Conservation (phyloP, 2,113 vertebrate species). For the Chaenocephalus aceratus region DNA sequence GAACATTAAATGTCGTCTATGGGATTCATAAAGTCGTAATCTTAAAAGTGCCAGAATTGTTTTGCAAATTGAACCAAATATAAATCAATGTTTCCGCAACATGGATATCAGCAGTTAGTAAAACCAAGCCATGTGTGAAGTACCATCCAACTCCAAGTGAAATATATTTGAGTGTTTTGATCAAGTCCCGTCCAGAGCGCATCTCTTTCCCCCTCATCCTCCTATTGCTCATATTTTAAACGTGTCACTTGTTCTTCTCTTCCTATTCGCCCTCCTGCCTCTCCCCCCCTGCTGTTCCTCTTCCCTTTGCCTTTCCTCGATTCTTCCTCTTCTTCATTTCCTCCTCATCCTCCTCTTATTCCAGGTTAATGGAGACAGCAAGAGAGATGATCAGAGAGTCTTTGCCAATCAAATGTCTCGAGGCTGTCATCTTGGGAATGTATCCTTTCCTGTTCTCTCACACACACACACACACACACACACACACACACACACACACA, state of each 20-base stretch:
- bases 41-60: too few relatives aligned
- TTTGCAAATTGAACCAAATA: too few relatives aligned
- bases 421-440: conserved; percentile 98
- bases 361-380: conserved; percentile 96
- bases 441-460: conserved; percentile 87
- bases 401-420: conserved; percentile 98
- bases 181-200: neutral
- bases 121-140: too few relatives aligned
- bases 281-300: too few relatives aligned
- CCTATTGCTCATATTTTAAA: too few relatives aligned
- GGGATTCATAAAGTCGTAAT: too few relatives aligned
- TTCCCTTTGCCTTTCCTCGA: neutral
- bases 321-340: neutral
- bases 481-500: neutral
- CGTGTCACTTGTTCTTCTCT: too few relatives aligned
- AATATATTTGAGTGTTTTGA: neutral
- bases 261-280: neutral
- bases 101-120: too few relatives aligned
- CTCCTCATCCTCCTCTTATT: conserved; percentile 1
- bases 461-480: too few relatives aligned
- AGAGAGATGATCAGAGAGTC: conserved; percentile 95
- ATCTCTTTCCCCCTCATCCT: too few relatives aligned
- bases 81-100: too few relatives aligned
- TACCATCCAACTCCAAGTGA: neutral
- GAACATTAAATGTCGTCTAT: too few relatives aligned